These are phyloP conservation scores for Hippocampus abdominalis DNA, from an alignment of 2,113 vertebrate genomes.

Conservation along the genomic window DNA sequence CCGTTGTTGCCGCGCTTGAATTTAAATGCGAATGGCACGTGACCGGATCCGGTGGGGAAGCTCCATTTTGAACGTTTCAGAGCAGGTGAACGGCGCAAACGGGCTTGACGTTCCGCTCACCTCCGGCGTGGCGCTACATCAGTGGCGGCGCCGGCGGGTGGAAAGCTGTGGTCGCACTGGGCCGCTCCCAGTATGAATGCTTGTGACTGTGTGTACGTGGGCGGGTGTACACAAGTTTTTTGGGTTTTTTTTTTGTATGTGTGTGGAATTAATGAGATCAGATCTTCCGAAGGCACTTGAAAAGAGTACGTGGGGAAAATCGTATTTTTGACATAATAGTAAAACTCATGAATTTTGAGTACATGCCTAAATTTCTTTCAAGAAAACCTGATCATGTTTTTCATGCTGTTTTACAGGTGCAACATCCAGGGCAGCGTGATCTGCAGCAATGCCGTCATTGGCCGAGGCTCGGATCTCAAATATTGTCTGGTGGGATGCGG, in stretches of 20 bases:
- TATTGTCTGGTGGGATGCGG: conserved; percentile 90
- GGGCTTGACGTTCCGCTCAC: conserved; percentile 23
- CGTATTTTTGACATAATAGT: conserved; percentile 5
- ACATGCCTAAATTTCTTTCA: background rate
- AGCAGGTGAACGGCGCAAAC: conserved; percentile 43
- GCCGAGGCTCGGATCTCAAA: conserved; percentile 88
- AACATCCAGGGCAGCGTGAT: conserved; percentile 89
- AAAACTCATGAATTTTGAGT: background rate
- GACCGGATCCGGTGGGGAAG: conserved; percentile 29
- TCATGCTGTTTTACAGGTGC: conserved; percentile 74
- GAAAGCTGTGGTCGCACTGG: conserved; percentile 33
- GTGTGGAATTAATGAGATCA: conserved; percentile 17
- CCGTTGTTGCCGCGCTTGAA: conserved; percentile 35
- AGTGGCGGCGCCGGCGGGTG: conserved; percentile 6
- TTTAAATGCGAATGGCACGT: conserved; percentile 42
- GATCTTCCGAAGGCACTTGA: conserved; percentile 4
- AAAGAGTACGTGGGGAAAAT: conserved; percentile 20
- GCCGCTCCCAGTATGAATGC: conserved; percentile 39
- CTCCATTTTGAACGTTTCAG: conserved; percentile 20
- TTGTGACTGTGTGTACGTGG: background rate
- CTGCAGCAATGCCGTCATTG: conserved; percentile 87
- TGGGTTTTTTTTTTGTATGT: too few species aligned
- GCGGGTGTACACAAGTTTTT: background rate
- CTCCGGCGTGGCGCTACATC: conserved; percentile 11
- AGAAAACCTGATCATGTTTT: background rate